phyloP scores from a whole-genome alignment of 1,140 invertebrate genomes.

The Sitobion miscanthi region DNA sequence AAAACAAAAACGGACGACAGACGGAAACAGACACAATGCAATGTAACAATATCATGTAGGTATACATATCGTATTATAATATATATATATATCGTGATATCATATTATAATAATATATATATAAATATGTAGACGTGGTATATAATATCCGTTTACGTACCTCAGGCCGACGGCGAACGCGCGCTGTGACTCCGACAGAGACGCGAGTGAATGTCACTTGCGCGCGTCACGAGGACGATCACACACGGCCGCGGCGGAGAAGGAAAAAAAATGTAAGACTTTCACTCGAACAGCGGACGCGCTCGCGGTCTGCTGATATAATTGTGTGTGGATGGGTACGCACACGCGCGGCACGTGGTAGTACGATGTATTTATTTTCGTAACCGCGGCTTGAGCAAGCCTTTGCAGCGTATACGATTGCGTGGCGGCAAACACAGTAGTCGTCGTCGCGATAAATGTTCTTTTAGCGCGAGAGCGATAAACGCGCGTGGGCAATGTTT shows the following conservation, averaged over 20 bases:
- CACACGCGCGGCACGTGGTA: not conserved
- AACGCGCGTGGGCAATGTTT: not conserved
- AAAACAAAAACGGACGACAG: not conserved
- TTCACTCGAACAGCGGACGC: constrained; percentile 2
- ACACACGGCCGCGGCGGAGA: not conserved
- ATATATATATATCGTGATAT: too few relatives aligned
- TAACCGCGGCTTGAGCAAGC: not conserved
- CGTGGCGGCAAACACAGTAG: not conserved
- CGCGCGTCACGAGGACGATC: not conserved
- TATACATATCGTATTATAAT: too few relatives aligned
- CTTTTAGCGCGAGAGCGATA: not conserved
- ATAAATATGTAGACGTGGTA: not conserved
- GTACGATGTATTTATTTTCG: not conserved
- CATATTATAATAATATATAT: not conserved
- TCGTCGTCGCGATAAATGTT: not conserved
- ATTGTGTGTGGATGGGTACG: not conserved
- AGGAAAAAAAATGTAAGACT: not conserved
- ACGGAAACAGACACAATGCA: not conserved
- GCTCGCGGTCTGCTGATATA: not conserved
- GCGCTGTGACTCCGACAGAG: not conserved
- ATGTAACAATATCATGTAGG: too few relatives aligned
- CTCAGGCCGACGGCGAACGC: not conserved
- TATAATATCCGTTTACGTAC: not conserved
- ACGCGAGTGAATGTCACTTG: not conserved
- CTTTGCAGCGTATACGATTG: not conserved